Evolutionary conservation across 2,113 vertebrate genomes (phyloP).

Genomic region (Grammomys dolichurus): DNA sequence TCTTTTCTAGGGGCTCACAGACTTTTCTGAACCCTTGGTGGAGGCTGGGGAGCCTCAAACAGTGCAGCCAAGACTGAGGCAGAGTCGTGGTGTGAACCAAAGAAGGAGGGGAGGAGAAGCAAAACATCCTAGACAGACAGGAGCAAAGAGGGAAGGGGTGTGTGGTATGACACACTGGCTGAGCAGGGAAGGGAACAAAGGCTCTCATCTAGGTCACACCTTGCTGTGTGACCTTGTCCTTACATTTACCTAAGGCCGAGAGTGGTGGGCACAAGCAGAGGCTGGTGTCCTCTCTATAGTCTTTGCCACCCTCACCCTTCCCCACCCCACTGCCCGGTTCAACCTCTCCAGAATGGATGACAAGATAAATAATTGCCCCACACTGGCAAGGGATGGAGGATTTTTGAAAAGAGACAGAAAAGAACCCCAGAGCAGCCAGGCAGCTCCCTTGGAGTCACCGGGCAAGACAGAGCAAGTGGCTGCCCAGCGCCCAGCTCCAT

Average conservation of each 20-base stretch:
- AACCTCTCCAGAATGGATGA: not conserved
- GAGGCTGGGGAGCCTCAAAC: not conserved
- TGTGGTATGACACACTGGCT: not conserved
- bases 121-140: not conserved
- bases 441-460: constrained; percentile 79
- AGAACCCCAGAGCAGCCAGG: constrained; percentile 70
- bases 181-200: not conserved
- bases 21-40: not conserved
- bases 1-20: not conserved
- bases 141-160: not conserved
- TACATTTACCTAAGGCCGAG: not conserved
- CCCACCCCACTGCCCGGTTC: not conserved
- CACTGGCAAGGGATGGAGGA: constrained; percentile 64
- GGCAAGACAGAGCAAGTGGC: constrained; percentile 86
- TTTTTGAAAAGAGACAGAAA: constrained; percentile 66
- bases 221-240: not conserved
- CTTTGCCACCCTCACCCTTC: not conserved
- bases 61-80: not conserved
- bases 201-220: not conserved
- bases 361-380: constrained; percentile 39
- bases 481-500: constrained; percentile 83
- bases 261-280: not conserved
- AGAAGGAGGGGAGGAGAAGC: not conserved
- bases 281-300: not conserved
- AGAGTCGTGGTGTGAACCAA: not conserved